Conservation (phyloP, 2,797 vertebrate species). For the Chelon auratus region DNA sequence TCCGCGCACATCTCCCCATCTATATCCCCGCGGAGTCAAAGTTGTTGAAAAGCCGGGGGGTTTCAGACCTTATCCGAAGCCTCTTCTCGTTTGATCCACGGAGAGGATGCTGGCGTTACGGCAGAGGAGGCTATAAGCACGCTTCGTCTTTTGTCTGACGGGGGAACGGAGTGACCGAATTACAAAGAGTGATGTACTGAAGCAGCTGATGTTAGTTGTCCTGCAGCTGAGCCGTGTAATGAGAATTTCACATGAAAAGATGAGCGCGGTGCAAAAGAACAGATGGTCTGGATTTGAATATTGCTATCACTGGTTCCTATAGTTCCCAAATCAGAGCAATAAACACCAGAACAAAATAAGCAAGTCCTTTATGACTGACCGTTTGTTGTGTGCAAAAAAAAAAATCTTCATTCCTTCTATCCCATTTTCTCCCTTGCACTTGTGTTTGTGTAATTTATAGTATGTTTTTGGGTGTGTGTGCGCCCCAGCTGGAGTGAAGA, state of each 20-base stretch:
- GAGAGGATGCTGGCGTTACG: conserved; percentile 51
- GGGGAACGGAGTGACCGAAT: conserved; percentile 55
- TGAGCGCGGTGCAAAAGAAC: conserved; percentile 39
- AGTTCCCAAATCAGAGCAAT: conserved; percentile 36
- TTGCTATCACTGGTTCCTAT: conserved; percentile 40
- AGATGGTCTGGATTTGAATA: conserved; percentile 61
- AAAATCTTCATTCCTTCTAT: conserved; percentile 11
- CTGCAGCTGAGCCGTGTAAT: conserved; percentile 67
- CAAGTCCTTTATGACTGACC: conserved; percentile 5
- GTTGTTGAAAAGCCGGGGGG: conserved; percentile 50
- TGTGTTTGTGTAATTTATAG: conserved; percentile 37
- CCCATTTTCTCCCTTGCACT: conserved; percentile 8
- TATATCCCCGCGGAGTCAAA: conserved; percentile 19
- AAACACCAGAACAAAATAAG: neutral
- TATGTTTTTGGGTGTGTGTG: conserved; percentile 37
- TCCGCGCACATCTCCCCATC: conserved; percentile 10
- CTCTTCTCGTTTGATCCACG: conserved; percentile 50
- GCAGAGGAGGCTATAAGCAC: conserved; percentile 2
- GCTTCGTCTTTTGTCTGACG: conserved; percentile 58
- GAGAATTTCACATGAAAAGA: conserved; percentile 57
- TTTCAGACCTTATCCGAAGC: conserved; percentile 57
- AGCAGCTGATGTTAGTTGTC: conserved; percentile 59
- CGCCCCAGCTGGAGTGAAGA: conserved; percentile 74
- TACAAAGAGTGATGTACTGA: conserved; percentile 59
- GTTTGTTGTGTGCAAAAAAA: conserved; percentile 13